Conservation (phyloP, 2,888 invertebrate species). For the Drosophila subquinaria region DNA sequence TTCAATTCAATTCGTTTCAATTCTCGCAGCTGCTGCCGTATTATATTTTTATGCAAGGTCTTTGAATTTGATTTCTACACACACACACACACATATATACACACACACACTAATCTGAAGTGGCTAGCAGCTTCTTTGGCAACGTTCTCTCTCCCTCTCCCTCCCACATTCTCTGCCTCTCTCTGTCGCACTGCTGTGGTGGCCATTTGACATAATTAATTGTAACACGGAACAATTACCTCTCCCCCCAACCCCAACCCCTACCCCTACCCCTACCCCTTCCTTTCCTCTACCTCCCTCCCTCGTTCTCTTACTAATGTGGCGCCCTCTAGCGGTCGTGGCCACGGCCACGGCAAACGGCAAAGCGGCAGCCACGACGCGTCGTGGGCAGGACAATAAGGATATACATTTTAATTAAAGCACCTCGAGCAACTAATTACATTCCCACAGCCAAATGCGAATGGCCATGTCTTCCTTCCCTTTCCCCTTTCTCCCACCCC, state of each 20-base stretch:
- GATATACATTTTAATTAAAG: constrained; percentile 80
- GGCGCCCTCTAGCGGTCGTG: constrained; percentile 1
- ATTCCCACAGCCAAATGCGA: constrained; percentile 60
- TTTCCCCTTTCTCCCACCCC: neutral
- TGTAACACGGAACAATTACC: constrained; percentile 79
- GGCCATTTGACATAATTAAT: constrained; percentile 77
- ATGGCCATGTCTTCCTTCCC: neutral
- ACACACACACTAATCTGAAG: constrained; percentile 15
- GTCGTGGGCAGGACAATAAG: constrained; percentile 65
- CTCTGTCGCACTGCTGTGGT: constrained; percentile 24
- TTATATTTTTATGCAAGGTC: constrained; percentile 51
- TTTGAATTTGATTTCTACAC: constrained; percentile 47
- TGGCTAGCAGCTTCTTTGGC: constrained; percentile 11
- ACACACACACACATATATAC: constrained; percentile 8
- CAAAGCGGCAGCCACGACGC: neutral
- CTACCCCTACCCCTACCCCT: constrained; percentile 45
- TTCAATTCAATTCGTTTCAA: constrained; percentile 57
- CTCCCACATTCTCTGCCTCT: neutral
- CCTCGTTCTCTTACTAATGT: neutral
- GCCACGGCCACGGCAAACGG: constrained; percentile 7
- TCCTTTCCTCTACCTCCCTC: neutral
- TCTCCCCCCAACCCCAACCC: neutral
- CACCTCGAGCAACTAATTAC: constrained; percentile 80
- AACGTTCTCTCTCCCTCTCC: neutral
- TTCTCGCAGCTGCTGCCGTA: constrained; percentile 41